These are phyloP conservation scores for Hydrophis major DNA, from an alignment of 2,797 vertebrate species.

Conservation along the genomic window DNA sequence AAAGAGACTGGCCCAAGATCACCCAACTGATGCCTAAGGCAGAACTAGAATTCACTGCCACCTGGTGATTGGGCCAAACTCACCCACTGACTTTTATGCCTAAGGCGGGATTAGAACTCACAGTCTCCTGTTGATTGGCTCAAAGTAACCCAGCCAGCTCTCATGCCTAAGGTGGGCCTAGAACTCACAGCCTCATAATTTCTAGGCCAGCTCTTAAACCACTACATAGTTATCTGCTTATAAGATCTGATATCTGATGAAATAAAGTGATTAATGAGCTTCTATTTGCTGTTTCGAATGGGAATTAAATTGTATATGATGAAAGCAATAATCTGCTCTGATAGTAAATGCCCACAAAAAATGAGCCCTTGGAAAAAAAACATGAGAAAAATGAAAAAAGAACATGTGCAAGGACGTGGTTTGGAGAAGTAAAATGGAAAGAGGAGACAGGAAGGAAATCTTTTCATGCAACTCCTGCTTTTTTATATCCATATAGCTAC, in stretches of 20 bases:
- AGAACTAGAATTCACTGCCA: background rate
- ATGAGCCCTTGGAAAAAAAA: background rate
- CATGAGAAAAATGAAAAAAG: background rate
- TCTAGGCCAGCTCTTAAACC: background rate
- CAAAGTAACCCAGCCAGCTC: background rate
- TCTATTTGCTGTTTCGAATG: background rate
- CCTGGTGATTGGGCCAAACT: background rate
- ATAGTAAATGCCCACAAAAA: background rate
- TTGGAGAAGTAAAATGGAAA: background rate
- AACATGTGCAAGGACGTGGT: background rate
- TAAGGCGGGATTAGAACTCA: background rate
- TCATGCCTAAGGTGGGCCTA: no score
- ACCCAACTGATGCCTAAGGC: background rate
- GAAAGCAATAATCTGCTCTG: background rate
- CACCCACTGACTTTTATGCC: background rate
- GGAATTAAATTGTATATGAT: background rate
- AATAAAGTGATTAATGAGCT: background rate
- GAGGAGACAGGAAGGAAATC: background rate
- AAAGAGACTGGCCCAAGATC: background rate
- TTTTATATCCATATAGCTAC: background rate
- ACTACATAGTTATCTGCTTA: background rate
- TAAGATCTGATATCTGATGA: background rate
- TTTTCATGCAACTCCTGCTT: background rate
- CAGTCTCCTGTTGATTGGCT: background rate
- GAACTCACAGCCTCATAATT: background rate